These are phyloP conservation scores for Carabus problematicus DNA, from an alignment of 2,888 invertebrate genomes.

Conservation along the genomic window DNA sequence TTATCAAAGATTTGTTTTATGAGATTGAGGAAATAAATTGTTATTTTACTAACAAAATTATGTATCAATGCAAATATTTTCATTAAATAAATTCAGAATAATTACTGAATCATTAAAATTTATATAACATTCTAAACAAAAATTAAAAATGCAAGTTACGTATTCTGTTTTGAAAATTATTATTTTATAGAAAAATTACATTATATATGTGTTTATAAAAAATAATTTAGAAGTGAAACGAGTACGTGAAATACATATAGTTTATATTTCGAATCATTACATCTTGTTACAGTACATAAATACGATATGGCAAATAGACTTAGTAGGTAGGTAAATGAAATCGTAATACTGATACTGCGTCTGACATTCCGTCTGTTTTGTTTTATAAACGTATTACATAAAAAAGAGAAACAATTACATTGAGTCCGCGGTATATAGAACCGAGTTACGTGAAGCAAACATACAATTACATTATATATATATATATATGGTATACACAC, in stretches of 20 bases:
- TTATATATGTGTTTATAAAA: too few species aligned
- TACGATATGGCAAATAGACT: constrained; percentile 36
- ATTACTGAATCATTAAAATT: too few species aligned
- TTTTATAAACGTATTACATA: background rate
- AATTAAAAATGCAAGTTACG: too few species aligned
- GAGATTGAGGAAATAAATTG: background rate
- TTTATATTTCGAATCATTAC: constrained; percentile 39
- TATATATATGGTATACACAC: constrained; percentile 9
- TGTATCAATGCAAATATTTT: constrained; percentile 2
- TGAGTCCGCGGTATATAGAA: background rate
- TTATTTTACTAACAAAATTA: background rate
- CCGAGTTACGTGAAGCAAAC: constrained; percentile 16
- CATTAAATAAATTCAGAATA: too few species aligned
- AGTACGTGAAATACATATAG: constrained; percentile 35
- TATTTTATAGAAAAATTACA: too few species aligned
- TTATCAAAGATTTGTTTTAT: constrained; percentile 4
- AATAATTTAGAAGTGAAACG: background rate
- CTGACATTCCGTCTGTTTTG: constrained; percentile 13
- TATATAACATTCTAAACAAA: too few species aligned
- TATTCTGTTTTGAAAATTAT: too few species aligned
- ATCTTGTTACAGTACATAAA: constrained; percentile 41
- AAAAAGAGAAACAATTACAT: constrained; percentile 20
- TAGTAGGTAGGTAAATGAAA: constrained; percentile 29
- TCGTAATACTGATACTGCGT: constrained; percentile 36
- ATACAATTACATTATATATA: constrained; percentile 34